A percentile compares a stretch with the other conserved stretches of the same genome.
Evolutionary conservation across 2,797 vertebrate genomes (phyloP).

Genomic region (Pseudochirops corinnae): DNA sequence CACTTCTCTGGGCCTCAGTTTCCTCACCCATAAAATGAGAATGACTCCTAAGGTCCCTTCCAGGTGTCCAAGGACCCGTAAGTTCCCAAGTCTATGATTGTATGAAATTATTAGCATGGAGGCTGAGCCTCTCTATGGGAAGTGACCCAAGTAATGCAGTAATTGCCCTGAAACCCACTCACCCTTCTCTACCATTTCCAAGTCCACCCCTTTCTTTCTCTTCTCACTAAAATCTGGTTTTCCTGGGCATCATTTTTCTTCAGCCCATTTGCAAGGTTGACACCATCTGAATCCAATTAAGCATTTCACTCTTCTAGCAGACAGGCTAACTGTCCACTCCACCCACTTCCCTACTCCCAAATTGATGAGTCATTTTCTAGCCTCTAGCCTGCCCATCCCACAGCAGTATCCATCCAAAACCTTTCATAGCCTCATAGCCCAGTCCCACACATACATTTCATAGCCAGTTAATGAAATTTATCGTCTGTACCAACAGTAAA

Average conservation of each 20-base stretch:
- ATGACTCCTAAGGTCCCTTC: not conserved
- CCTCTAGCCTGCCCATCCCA: not conserved
- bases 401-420: not conserved
- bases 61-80: not conserved
- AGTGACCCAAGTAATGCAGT: not conserved
- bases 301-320: not conserved
- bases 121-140: not conserved
- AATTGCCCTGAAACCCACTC: not conserved
- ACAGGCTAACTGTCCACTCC: not conserved
- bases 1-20: not conserved
- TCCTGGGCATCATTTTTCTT: not conserved
- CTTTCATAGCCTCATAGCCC: not conserved
- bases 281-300: conserved; percentile 2
- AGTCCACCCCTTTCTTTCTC: not conserved
- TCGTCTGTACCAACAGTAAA: not conserved
- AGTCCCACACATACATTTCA: not conserved
- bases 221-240: not conserved
- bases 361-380: not conserved
- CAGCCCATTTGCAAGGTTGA: not conserved
- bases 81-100: not conserved
- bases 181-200: not conserved
- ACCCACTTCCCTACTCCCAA: not conserved
- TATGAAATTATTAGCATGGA: not conserved
- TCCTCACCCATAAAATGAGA: not conserved
- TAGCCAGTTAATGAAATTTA: not conserved